These are phyloP conservation scores for Apodemus agrarius DNA, from an alignment of 2,797 vertebrate species.

Conservation along the genomic window DNA sequence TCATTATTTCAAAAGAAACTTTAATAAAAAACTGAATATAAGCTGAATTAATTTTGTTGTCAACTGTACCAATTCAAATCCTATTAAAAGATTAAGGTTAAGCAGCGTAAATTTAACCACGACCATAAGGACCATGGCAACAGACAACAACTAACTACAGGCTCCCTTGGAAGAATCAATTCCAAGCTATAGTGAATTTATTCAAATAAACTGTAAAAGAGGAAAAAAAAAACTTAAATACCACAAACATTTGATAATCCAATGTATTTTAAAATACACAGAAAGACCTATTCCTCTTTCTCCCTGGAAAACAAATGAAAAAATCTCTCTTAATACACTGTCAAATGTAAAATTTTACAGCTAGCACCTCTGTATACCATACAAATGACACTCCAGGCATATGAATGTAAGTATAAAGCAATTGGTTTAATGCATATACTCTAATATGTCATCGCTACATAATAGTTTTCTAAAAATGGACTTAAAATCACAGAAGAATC, in stretches of 20 bases:
- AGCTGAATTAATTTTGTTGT: conserved; percentile 33
- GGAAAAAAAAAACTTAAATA: conserved; percentile 1
- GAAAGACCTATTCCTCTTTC: not conserved
- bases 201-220: conserved; percentile 17
- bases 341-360: not conserved
- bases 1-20: conserved; percentile 65
- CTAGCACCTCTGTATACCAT: not conserved
- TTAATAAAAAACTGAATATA: conserved; percentile 49
- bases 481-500: not conserved
- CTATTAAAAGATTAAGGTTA: conserved; percentile 58
- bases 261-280: not conserved
- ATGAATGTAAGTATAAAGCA: not conserved
- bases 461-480: not conserved
- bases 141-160: conserved; percentile 10
- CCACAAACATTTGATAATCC: conserved; percentile 21
- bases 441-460: not conserved
- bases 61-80: conserved; percentile 60
- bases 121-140: not conserved
- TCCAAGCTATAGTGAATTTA: conserved; percentile 56
- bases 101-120: conserved; percentile 45
- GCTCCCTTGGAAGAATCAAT: conserved; percentile 52
- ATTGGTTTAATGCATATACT: not conserved
- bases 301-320: not conserved
- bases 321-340: not conserved
- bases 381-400: not conserved